A percentile compares a stretch with the other conserved stretches of the same genome.
Evolutionary conservation across 1,140 invertebrate genomes (phyloP).

Genomic region (Chrysoperla carnea): DNA sequence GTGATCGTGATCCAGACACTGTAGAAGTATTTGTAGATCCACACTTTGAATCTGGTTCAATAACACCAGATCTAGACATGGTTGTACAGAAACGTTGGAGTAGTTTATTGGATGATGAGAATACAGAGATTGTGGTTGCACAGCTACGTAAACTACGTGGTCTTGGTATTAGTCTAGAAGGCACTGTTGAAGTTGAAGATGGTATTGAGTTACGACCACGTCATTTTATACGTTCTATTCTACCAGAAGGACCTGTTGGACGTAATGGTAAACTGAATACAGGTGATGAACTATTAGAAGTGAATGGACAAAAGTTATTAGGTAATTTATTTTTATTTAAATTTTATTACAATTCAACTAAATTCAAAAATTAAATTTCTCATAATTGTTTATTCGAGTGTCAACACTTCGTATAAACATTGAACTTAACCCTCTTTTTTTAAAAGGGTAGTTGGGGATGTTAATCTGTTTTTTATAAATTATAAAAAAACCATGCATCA

Average conservation of each 20-base stretch:
- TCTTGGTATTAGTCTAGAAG: slow-evolving; percentile 81
- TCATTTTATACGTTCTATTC: slow-evolving; percentile 71
- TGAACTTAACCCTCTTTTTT: too few relatives aligned
- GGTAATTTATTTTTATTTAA: too few relatives aligned
- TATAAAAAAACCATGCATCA: too few relatives aligned
- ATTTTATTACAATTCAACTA: too few relatives aligned
- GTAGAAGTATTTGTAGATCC: slow-evolving; percentile 34
- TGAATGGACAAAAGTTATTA: slow-evolving; percentile 72
- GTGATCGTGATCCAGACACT: slow-evolving; percentile 31
- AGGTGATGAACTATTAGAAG: slow-evolving; percentile 81
- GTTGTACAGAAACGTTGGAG: slow-evolving; percentile 50
- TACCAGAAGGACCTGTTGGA: slow-evolving; percentile 77
- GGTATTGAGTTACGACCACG: slow-evolving; percentile 67
- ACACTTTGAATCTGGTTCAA: slow-evolving; percentile 26
- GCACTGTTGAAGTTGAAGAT: slow-evolving; percentile 76
- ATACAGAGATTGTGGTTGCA: slow-evolving; percentile 51
- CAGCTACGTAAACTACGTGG: slow-evolving; percentile 72
- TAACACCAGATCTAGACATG: slow-evolving; percentile 27
- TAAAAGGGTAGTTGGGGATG: too few relatives aligned
- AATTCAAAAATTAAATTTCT: too few relatives aligned
- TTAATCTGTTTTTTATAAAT: too few relatives aligned
- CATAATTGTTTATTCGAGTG: too few relatives aligned
- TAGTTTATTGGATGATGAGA: slow-evolving; percentile 45
- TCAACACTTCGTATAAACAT: too few relatives aligned
- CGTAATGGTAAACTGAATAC: slow-evolving; percentile 57